Base-by-base conservation (phyloP, 30 jellyfish, hydroid and myxozoan genomes). In the Chironex yamaguchii region DNA sequence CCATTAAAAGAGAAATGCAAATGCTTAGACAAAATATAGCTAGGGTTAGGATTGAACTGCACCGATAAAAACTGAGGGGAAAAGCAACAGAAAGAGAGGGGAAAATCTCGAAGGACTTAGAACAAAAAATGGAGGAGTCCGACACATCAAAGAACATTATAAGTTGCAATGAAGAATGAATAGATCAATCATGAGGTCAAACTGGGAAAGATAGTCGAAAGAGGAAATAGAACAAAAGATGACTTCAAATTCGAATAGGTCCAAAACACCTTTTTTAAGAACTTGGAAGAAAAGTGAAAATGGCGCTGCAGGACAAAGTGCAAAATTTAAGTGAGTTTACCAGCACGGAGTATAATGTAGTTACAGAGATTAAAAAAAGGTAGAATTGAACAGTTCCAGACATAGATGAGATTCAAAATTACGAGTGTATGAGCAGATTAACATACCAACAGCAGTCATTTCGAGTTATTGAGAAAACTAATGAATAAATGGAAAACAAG, bases 231-330 rank as follows among this genome's bases (percentile, higher is more conserved):
- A 36, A 69, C 34, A 51, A 74, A 36, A 35, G 85, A 36, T 52
- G 14, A 74, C 31, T 9, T 6, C 24, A 74, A 36, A 49, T 74
- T 74, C 31, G 52, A 20, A 36, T 22, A 51, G 22, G 87, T 14
- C 73, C 73, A 58, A 58, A 58, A 58, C 26, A 25, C 36, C 34
- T 58, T 58, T 25, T 58, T 58, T 25, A 17, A 25, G 73, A 58
- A 58, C 13, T 25, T 17, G 27, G 11, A 25, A 25, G 48, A 22
- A 51, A 74, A 36, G 87, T 74, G 81, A 36, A 49, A 36, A 51
- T 30, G 81, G 87, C 14, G 87, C 66, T 74, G 87, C 3, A 30
- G 9, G 87, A 74, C n/a, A 74, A 36, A 51, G 87, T 74, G 2
- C 79, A 74, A n/a, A 22, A 4, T 74, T 52, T 74, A 24, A 67